Evolutionary conservation across 2,113 vertebrate genomes (phyloP), one percentile per base, ranked within the genome.

Genomic region (Vicugna pacos): DNA sequence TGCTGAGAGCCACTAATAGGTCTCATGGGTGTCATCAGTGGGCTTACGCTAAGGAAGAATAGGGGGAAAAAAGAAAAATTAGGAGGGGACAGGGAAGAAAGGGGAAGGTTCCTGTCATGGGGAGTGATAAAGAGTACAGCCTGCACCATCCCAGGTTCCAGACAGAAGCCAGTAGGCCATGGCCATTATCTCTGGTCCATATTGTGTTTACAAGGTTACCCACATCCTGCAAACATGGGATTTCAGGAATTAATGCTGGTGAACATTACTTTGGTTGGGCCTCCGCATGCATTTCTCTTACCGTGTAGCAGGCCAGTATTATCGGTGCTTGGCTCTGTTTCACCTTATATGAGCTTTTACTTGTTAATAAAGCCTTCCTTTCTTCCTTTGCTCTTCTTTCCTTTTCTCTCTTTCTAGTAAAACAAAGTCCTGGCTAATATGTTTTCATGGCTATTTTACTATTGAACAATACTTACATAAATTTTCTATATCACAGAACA

Each of bases 401-500:
- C 70, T 26, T 72, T 75, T 19, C 22, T 89, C 3, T 56, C 19
- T 64, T 86, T 88, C 42, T 58, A 77, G 28, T 93, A 85, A 84
- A 95, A 54, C 69, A 73, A 32, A 96, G 52, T 88, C 30, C 64
- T 84, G 52, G 54, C 20, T 83, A 50, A 64, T 42, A 89, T 3
- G 13, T 96, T 83, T 93, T 89, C 17, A 28, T 95, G 70, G 50
- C 24, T 96, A 2, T 90, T 95, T 91, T 88, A 79, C 75, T 94
- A 19, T 46, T 94, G 54, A 93, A 70, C 93, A 96, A 93, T 77
- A 75, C 32, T 54, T 75, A 84, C 48, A 60, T 93, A 79, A 60
- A 86, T 48, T 75, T 70, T 96, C n/a, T 92, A 0, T 94, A 19
- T 97, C 42, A 96, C 97, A 99, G 99, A 98, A 99, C 99, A 65